Evolutionary conservation across 1,140 invertebrate genomes (phyloP).

Genomic region (Eurosta solidaginis): DNA sequence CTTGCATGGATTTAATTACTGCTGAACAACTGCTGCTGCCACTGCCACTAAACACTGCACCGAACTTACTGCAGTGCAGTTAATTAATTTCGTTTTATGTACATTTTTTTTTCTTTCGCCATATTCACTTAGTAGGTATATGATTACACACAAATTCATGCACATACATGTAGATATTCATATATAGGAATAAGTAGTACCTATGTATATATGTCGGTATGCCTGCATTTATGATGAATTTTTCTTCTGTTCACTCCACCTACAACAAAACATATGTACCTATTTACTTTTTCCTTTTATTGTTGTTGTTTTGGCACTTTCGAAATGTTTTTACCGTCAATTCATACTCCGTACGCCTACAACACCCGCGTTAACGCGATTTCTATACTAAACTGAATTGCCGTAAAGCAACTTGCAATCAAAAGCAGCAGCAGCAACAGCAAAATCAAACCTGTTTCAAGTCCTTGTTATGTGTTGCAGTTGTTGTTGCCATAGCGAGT

Average conservation of each 20-base stretch:
- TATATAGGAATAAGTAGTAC: too few relatives aligned
- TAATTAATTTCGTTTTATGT: constrained; percentile 23
- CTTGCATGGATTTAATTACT: constrained; percentile 22
- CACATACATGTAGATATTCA: background rate
- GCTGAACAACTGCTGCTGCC: constrained; percentile 16
- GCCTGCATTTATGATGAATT: background rate
- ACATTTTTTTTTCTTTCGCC: constrained; percentile 7
- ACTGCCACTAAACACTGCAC: constrained; percentile 24
- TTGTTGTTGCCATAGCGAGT: background rate
- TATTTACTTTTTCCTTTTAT: constrained; percentile 19
- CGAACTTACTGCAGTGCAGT: constrained; percentile 24
- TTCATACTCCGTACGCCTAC: background rate
- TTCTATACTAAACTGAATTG: constrained; percentile 51
- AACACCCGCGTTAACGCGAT: constrained; percentile 52
- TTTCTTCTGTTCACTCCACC: constrained; percentile 3
- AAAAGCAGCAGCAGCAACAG: background rate
- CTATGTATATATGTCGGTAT: too few relatives aligned
- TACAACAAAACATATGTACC: background rate
- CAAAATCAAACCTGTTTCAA: constrained; percentile 28
- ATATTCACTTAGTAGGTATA: background rate
- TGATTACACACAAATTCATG: background rate
- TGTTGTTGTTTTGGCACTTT: background rate
- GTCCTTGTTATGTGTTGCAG: background rate
- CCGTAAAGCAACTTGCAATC: background rate
- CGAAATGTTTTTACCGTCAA: background rate